phyloP scores from a whole-genome alignment of 1,140 invertebrate species.

The Drosophila erecta region DNA sequence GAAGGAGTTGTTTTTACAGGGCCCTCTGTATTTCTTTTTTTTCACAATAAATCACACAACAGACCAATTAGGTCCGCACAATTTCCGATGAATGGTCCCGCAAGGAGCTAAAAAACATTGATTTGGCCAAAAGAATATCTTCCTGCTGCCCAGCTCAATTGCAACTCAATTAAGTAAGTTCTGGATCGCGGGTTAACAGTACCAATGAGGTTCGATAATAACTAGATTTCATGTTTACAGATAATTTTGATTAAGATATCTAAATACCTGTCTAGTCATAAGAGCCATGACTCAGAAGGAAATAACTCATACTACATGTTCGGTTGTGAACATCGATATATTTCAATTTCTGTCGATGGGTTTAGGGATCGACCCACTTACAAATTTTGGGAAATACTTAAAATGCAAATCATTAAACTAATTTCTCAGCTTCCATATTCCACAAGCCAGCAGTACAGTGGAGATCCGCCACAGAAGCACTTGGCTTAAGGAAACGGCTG shows the following conservation, averaged over 20 bases:
- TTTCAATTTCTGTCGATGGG: neutral
- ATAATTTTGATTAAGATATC: neutral
- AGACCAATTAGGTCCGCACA: slow-evolving; percentile 68
- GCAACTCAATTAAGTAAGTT: slow-evolving; percentile 40
- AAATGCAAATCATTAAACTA: neutral
- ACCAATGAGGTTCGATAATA: no score
- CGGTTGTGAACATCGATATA: neutral
- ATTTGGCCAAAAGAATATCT: no score
- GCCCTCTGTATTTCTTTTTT: slow-evolving; percentile 7
- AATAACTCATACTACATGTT: neutral
- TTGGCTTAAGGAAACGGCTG: neutral
- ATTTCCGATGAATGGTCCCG: slow-evolving; percentile 40
- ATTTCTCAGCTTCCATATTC: neutral
- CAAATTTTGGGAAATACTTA: neutral
- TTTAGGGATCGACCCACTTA: no score
- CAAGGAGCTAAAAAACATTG: slow-evolving; percentile 3
- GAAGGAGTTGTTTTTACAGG: slow-evolving; percentile 20
- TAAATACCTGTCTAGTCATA: neutral
- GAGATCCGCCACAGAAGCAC: slow-evolving; percentile 1
- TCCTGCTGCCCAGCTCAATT: slow-evolving; percentile 3
- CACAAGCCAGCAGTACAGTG: neutral
- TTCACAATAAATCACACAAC: slow-evolving; percentile 75
- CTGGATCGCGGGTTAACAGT: neutral
- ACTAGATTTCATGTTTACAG: neutral
- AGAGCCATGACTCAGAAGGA: neutral